These are phyloP conservation scores for Mesoclemmys tuberculata DNA, from an alignment of 2,113 vertebrate species.

Conservation along the genomic window DNA sequence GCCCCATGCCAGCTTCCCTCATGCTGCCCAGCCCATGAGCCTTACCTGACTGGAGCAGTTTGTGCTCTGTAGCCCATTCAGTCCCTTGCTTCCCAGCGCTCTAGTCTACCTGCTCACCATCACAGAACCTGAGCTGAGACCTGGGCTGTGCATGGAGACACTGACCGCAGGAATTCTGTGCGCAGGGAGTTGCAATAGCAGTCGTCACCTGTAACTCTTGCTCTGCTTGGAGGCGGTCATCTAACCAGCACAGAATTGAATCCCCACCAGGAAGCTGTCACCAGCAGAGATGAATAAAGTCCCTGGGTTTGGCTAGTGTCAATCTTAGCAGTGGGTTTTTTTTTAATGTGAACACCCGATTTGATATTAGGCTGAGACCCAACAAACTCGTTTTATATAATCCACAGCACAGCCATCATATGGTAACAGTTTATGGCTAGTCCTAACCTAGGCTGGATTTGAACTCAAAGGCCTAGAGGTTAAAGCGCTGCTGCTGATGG, in stretches of 20 bases:
- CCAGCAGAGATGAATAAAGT: neutral
- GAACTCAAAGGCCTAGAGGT: fast-evolving
- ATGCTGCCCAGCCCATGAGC: neutral
- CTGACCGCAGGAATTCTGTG: neutral
- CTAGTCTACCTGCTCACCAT: neutral
- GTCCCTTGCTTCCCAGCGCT: neutral
- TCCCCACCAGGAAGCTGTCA: no score
- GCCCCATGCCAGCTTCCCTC: neutral
- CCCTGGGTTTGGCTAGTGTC: neutral
- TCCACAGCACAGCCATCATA: fast-evolving
- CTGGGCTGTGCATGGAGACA: neutral
- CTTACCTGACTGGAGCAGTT: neutral
- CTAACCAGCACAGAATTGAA: neutral
- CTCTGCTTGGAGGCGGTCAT: neutral
- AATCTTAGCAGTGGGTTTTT: neutral
- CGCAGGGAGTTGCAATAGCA: neutral
- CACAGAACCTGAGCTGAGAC: neutral
- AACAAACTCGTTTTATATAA: fast-evolving
- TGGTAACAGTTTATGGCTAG: fast-evolving
- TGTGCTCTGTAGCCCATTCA: neutral
- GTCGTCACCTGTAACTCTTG: neutral
- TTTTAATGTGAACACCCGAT: fast-evolving
- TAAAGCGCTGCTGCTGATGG: fast-evolving
- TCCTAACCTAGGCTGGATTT: fast-evolving
- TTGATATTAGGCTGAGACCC: neutral